phyloP scores from a whole-genome alignment of 2,113 vertebrate genomes.

The Cryptotis parvus region DNA sequence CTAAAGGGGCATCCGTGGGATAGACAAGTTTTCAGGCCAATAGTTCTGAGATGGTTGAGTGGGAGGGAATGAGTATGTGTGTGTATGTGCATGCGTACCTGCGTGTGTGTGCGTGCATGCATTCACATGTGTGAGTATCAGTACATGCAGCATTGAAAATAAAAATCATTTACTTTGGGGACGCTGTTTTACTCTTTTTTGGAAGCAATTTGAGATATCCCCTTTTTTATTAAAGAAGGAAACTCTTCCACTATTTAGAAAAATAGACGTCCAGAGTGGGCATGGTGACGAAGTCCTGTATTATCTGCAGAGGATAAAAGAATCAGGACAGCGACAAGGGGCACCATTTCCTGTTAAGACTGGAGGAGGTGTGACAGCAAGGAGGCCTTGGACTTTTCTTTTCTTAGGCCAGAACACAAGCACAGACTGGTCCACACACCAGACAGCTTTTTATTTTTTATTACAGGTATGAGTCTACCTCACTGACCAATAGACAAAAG shows the following conservation, averaged over 20 bases:
- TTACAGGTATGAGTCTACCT: not conserved
- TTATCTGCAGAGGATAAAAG: not conserved
- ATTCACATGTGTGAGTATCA: accelerated
- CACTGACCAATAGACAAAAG: not conserved
- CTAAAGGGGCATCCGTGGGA: constrained; percentile 34
- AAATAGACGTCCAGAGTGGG: not conserved
- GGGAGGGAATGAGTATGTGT: not conserved
- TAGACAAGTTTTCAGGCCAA: constrained; percentile 58
- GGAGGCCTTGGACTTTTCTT: not conserved
- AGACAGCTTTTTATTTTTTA: not conserved
- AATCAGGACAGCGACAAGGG: not conserved
- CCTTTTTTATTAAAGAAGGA: not conserved
- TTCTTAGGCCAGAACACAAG: not conserved
- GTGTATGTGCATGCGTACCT: too few species aligned
- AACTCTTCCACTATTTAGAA: not conserved
- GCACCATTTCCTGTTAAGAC: accelerated
- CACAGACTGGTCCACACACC: not conserved
- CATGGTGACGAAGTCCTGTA: not conserved
- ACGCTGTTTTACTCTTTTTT: not conserved
- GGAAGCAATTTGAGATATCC: constrained; percentile 12
- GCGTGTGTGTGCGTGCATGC: not conserved
- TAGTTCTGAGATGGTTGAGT: constrained; percentile 32
- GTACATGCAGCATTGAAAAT: not conserved
- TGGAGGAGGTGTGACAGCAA: not conserved
- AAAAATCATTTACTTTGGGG: not conserved